phyloP scores from a whole-genome alignment of 2,888 invertebrate species.

The Resseliella maxima region DNA sequence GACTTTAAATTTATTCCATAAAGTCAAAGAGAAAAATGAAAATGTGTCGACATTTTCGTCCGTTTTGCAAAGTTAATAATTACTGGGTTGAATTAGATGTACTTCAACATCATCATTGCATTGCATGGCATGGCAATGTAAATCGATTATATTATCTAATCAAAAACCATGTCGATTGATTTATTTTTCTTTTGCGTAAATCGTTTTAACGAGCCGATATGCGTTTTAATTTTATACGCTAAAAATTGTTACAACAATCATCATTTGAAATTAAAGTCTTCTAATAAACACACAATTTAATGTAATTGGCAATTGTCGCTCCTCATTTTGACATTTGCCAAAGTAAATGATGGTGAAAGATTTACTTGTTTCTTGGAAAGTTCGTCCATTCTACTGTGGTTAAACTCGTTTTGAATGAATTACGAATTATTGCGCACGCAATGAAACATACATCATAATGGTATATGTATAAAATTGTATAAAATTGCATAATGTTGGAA shows the following conservation, averaged over 20 bases:
- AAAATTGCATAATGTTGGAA: conserved; percentile 2
- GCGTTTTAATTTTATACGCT: not conserved
- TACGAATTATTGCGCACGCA: conserved; percentile 29
- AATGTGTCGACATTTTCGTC: not conserved
- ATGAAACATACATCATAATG: not conserved
- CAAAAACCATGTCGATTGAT: not conserved
- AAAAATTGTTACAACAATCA: not conserved
- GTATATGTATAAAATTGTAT: too few species aligned
- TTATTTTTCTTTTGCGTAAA: not conserved
- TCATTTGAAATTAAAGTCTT: not conserved
- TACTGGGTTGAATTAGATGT: conserved; percentile 9
- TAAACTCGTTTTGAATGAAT: not conserved
- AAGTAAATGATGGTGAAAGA: not conserved
- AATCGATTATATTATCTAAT: conserved; percentile 28
- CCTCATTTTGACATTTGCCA: conserved; percentile 3
- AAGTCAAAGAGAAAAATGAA: not conserved
- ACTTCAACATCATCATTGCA: conserved; percentile 10
- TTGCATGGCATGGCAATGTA: not conserved
- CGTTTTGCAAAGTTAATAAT: conserved; percentile 20
- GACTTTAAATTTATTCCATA: not conserved
- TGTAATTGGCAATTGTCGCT: not conserved
- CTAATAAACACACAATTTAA: not conserved
- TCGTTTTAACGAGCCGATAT: not conserved
- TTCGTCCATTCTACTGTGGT: not conserved
- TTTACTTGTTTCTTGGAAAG: not conserved